Base-by-base conservation (phyloP, 1,140 invertebrate genomes). In the Phthorimaea operculella region DNA sequence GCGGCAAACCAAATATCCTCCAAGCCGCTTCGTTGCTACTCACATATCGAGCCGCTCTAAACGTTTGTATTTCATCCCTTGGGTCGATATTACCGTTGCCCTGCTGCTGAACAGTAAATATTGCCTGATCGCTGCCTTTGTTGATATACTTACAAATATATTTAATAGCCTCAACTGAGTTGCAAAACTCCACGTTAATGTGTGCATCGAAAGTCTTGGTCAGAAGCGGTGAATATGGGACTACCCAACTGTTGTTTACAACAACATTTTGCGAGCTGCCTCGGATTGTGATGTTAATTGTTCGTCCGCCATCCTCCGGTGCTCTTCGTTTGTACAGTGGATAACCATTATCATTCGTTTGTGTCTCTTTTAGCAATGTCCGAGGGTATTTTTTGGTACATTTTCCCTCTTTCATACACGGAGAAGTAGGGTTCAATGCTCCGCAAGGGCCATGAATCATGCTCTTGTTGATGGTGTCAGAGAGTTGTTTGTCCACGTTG, bases 361-460 rank as follows among this genome's bases (percentile, higher is more conserved):
- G 57, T 17, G 60, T 65, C 51, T 61, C 56, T 33, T 47, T 28
- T 16, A 57, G 1, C 49, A 60, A 18, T 15, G 33, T 21, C 21
- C 58, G 51, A 52, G 60, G 60, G 17, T 60, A 68, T 50, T 53
- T 51, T 17, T 62, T 68, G 9, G 60, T 54, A 54, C 58, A 64
- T 39, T 54, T 64, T 4, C 58, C 58, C 36, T 68, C 59, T 17
- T 55, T 21, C 66, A 68, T 64, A 59, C 65, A 64, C 5, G 58
- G 62, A 58, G 62, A 59, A 49, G 54, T 56, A 52, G 57, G 14
- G 52, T 86, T 83, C 8, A 71, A 33, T 44, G 9, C 6, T 66
- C 80, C 82, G 64, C 83, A 87, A 6, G 79, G 83, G 34, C 83
- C 83, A 75, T 88, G 83, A 66, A 87, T 83, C 86, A 88, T 89